Evolutionary conservation across 2,113 vertebrate species (phyloP).

Genomic region (Ceratotherium simum): DNA sequence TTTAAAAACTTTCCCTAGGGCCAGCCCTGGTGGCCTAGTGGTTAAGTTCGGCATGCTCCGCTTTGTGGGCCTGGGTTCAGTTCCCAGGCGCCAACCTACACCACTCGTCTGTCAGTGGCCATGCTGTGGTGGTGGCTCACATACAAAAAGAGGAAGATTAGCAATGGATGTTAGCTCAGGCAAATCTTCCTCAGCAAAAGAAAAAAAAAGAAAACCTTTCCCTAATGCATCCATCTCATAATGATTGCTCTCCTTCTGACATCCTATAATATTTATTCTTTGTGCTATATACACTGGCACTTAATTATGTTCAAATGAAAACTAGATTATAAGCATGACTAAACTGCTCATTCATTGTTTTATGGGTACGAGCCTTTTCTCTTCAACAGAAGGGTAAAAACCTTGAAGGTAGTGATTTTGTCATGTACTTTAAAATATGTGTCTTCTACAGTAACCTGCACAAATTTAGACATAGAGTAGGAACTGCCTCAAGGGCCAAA

Average conservation of each 20-base stretch:
- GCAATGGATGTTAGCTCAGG: too few species aligned
- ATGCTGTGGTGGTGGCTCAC: too few species aligned
- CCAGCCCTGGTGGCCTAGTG: too few species aligned
- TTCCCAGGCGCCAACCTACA: too few species aligned
- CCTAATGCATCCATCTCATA: background rate
- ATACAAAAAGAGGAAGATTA: too few species aligned
- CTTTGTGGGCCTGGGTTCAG: too few species aligned
- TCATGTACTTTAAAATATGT: background rate
- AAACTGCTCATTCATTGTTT: background rate
- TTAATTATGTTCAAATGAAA: slow-evolving; percentile 1
- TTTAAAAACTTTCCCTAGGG: background rate
- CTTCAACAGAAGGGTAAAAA: background rate
- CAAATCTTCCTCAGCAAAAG: too few species aligned
- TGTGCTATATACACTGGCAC: background rate
- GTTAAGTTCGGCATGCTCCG: too few species aligned
- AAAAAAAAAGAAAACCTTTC: background rate
- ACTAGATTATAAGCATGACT: slow-evolving; percentile 22
- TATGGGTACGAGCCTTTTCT: background rate
- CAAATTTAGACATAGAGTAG: background rate
- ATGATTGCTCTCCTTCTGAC: background rate
- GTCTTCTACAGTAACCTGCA: background rate
- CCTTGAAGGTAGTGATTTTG: slow-evolving; percentile 11
- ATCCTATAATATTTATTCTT: background rate
- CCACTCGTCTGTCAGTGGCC: too few species aligned
- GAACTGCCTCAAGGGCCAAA: background rate